Percentiles rank a stretch among this genome's conserved stretches.
Evolutionary conservation across 2,888 invertebrate species (phyloP).

Genomic region (Syrista parreyssii): DNA sequence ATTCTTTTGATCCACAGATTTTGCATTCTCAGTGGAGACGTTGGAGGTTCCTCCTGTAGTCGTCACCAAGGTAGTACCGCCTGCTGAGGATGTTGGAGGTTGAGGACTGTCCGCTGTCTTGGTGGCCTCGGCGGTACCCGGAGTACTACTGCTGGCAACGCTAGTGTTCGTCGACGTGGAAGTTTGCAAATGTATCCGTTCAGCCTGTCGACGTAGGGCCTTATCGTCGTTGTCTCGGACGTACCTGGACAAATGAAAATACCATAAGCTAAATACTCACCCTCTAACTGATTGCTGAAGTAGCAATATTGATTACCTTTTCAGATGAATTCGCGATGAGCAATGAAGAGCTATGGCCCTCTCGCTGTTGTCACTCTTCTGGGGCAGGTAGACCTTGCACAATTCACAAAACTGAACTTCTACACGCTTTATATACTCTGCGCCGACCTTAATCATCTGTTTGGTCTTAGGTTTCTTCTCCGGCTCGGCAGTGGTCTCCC

Average conservation of each 20-base stretch:
- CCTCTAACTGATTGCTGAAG: background rate
- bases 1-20: slow-evolving; percentile 63
- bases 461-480: slow-evolving; percentile 71
- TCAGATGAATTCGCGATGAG: slow-evolving; percentile 79
- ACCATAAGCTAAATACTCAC: background rate
- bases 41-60: slow-evolving; percentile 9
- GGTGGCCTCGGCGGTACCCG: slow-evolving; percentile 29
- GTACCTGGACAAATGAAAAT: slow-evolving; percentile 63
- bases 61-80: background rate
- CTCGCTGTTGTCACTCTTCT: slow-evolving; percentile 71
- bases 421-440: slow-evolving; percentile 81
- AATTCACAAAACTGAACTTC: slow-evolving; percentile 85
- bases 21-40: slow-evolving; percentile 43
- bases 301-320: slow-evolving; percentile 64
- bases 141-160: slow-evolving; percentile 32
- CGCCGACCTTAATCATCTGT: slow-evolving; percentile 79
- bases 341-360: slow-evolving; percentile 79
- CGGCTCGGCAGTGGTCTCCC: slow-evolving; percentile 50
- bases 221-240: slow-evolving; percentile 82
- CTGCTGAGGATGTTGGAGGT: slow-evolving; percentile 11
- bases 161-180: slow-evolving; percentile 46
- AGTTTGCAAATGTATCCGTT: slow-evolving; percentile 70
- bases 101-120: slow-evolving; percentile 10
- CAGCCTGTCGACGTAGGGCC: slow-evolving; percentile 78
- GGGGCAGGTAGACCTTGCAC: slow-evolving; percentile 80